Conservation (phyloP, 1,140 invertebrate species). For the Eueides isabella region DNA sequence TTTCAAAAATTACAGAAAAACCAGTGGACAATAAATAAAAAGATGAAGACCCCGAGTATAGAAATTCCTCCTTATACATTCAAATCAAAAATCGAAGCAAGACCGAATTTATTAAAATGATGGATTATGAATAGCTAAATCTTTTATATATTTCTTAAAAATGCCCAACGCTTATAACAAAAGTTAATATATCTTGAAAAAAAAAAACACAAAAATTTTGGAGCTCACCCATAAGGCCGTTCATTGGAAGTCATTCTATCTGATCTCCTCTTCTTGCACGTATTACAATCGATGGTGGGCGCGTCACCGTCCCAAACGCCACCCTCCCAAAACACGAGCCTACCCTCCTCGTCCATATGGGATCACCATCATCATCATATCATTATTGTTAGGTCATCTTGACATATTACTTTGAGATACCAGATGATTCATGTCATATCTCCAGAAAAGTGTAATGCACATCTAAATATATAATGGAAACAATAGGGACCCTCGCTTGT, state of each 20-base stretch:
- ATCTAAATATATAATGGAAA: too few relatives aligned
- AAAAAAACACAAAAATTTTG: not conserved
- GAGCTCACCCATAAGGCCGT: conserved; percentile 64
- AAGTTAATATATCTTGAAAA: not conserved
- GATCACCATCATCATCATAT: conserved; percentile 40
- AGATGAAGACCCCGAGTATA: too few relatives aligned
- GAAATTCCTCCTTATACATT: too few relatives aligned
- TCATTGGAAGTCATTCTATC: conserved; percentile 71
- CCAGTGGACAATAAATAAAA: too few relatives aligned
- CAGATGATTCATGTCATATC: not conserved
- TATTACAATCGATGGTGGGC: conserved; percentile 69
- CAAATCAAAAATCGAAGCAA: too few relatives aligned
- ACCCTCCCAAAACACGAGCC: conserved; percentile 71
- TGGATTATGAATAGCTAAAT: too few relatives aligned
- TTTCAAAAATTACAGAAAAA: too few relatives aligned
- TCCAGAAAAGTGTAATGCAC: too few relatives aligned
- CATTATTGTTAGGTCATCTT: conserved; percentile 43
- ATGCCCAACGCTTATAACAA: not conserved
- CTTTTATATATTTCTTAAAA: too few relatives aligned
- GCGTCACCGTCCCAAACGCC: conserved; percentile 69
- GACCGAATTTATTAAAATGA: too few relatives aligned
- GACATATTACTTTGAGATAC: not conserved
- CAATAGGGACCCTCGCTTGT: too few relatives aligned
- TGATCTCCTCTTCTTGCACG: conserved; percentile 67
- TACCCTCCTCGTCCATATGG: conserved; percentile 72